These are phyloP conservation scores for Sanderia malayensis DNA, from an alignment of 30 jellyfish, hydroid and myxozoan genomes.

Conservation along the genomic window DNA sequence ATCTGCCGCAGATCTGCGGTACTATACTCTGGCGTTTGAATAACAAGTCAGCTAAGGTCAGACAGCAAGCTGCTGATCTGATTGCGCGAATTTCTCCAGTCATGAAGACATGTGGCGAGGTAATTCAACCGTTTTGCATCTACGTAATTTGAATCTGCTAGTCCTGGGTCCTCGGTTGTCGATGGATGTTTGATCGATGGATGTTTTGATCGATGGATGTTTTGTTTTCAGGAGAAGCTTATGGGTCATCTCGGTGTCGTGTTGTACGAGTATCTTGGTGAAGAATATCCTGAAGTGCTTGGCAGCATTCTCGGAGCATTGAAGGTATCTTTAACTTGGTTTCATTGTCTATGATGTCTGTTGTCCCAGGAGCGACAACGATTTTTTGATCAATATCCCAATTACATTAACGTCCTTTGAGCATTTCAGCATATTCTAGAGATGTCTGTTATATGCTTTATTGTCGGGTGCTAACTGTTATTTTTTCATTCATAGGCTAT, in stretches of 20 bases:
- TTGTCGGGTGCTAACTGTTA: not conserved
- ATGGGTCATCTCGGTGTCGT: constrained; percentile 99
- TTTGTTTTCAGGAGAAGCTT: constrained; percentile 85
- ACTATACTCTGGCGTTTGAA: constrained; percentile 99
- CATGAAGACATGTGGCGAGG: constrained; percentile 99
- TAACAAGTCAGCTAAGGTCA: constrained; percentile 96
- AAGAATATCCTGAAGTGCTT: constrained; percentile 99
- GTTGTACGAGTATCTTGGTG: constrained; percentile 98
- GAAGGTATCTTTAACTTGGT: no score
- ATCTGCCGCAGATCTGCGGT: constrained; percentile 99
- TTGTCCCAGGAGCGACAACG: no score
- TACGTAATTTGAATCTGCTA: no score
- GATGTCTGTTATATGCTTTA: no score
- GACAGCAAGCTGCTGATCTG: constrained; percentile 99
- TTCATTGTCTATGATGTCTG: no score
- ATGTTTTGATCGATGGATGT: no score
- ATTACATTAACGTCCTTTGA: no score
- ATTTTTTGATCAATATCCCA: no score
- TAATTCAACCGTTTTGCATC: no score
- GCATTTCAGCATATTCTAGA: no score
- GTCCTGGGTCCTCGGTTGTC: no score
- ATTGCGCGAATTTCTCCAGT: constrained; percentile 96
- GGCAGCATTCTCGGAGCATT: constrained; percentile 99
- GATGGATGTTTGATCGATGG: no score
- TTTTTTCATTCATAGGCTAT: constrained; percentile 80